A percentile compares a stretch with the other conserved stretches of the same genome.
Evolutionary conservation across 2,797 vertebrate genomes (phyloP).

Genomic region (Sebastes ruberrimus): DNA sequence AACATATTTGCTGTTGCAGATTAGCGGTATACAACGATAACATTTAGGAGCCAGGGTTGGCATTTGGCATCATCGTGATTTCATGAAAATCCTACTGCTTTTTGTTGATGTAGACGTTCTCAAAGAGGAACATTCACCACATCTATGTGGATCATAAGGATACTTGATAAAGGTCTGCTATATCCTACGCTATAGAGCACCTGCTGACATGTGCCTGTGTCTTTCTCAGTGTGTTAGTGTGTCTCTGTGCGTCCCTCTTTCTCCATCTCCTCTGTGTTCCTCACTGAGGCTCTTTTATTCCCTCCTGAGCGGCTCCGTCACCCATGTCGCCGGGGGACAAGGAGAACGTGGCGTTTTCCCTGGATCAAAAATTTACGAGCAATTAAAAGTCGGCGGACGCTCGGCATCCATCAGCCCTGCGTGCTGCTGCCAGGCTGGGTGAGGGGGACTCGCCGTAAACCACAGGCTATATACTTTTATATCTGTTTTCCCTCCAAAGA

Average conservation of each 20-base stretch:
- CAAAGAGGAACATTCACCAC: background rate
- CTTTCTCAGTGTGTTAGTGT: slow-evolving; percentile 27
- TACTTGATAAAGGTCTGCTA: background rate
- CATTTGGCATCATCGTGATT: background rate
- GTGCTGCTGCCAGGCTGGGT: slow-evolving; percentile 90
- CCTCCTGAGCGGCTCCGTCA: slow-evolving; percentile 74
- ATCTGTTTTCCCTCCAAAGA: slow-evolving; percentile 97
- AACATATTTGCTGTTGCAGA: background rate
- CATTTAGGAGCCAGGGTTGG: background rate
- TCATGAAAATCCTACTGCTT: background rate
- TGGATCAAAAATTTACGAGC: slow-evolving; percentile 97
- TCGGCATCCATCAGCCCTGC: slow-evolving; percentile 92
- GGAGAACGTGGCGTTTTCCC: slow-evolving; percentile 80
- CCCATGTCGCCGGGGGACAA: slow-evolving; percentile 78
- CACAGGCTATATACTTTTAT: slow-evolving; percentile 99
- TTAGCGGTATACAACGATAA: background rate
- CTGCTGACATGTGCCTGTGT: slow-evolving; percentile 16
- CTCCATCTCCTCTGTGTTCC: slow-evolving; percentile 22
- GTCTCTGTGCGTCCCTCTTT: slow-evolving; percentile 25
- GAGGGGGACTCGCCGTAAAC: slow-evolving; percentile 91
- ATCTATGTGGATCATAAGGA: background rate
- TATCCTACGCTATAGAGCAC: background rate
- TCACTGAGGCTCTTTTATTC: slow-evolving; percentile 62
- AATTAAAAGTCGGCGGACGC: slow-evolving; percentile 96
- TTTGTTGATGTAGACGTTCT: background rate